Evolutionary conservation across 2,113 vertebrate genomes (phyloP), one percentile per base, ranked within the genome.

Genomic region (Chionodraco myersi): DNA sequence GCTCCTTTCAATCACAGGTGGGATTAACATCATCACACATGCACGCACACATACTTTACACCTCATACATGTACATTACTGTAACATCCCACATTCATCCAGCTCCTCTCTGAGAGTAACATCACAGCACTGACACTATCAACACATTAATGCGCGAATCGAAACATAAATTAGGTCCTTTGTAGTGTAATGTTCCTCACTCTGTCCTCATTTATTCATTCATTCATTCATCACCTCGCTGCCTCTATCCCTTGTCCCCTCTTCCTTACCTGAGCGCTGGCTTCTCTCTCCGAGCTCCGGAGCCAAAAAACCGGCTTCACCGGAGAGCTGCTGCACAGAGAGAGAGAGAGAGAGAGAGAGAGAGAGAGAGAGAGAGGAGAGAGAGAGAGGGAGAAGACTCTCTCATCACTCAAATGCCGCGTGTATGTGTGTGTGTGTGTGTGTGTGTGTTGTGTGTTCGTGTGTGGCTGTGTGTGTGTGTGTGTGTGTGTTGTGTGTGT

Each of bases 201-300:
- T 30, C 23, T 45, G 2, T 14, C 52, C 34, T 30, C 21, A 16
- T 34, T 1, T 7, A 48, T 14, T 12, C 5, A 26, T 2, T 26
- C 26, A 36, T 36, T 36, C 5, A 41, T 41, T 6, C 36, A 73
- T 18, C 10, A 26, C 18, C 18, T 57, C 34, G 23, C 10, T 41
- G 18, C 18, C 16, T 36, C 45, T 41, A 41, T 41, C 36, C 65
- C 15, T 26, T 6, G 36, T 26, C 15, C 30, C 15, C 44, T 3
- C 64, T n/a, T 26, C 34, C 86, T 83, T 81, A 89, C 92, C 92
- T 92, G 57, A 11, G 58, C 14, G 76, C 74, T 10, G 70, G 57
- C 63, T 79, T 58, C 62, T 61, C 80, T 80, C 70, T 59, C 57
- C 76, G 58, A 89, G 87, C 87, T 84, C 72, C 66, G 72, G 44